Base-by-base conservation (phyloP, 2,888 invertebrate genomes). In the Halocaridina rubra region DNA sequence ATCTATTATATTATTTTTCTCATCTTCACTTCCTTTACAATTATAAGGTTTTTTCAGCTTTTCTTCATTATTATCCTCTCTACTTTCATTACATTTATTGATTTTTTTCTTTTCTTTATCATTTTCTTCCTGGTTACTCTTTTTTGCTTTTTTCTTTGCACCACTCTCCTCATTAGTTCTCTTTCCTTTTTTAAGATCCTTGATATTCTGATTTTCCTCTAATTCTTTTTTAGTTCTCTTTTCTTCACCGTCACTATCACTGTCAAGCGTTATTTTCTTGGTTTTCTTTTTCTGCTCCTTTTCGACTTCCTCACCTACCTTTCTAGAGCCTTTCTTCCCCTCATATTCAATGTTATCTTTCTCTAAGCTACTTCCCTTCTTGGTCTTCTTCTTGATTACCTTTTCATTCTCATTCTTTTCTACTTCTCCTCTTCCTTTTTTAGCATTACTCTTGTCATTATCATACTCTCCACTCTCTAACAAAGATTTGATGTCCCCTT, bases 401-500 rank as follows among this genome's bases (percentile, higher is more conserved):
- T 69, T 81, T 10, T 75, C 75, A 46, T 29, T 39, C 5, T 75
- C 81, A 2, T 46, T 71, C 33, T 16, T 57, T 53, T 77, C 72
- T 67, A 46, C 71, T 32, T 57, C 39, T 79, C 75, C 61, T 59
- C 71, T 75, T 46, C 19, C 27, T 64, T 84, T 67, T 53, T 84
- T 80, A 53, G 57, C 32, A 19, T 84, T 80, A 39, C 74, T 80
- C 71, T 84, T 80, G 67, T 79, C 64, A 67, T 67, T 80, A 24
- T 84, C 79, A 74, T 32, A 69, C 27, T 80, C 79, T 16, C 79
- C 84, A 13, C 75, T 75, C n/a, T 79, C 84, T 19, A 79, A 79
- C 19, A 57, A 53, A 4, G 74, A 80, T 39, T 84, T 84, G 30
- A 24, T 53, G 19, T 78, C 84, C 39, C 19, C 64, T 46, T 74